Evolutionary conservation across 2,113 vertebrate species (phyloP), one percentile per base, ranked within the genome.

Genomic region (Emberiza fucata): DNA sequence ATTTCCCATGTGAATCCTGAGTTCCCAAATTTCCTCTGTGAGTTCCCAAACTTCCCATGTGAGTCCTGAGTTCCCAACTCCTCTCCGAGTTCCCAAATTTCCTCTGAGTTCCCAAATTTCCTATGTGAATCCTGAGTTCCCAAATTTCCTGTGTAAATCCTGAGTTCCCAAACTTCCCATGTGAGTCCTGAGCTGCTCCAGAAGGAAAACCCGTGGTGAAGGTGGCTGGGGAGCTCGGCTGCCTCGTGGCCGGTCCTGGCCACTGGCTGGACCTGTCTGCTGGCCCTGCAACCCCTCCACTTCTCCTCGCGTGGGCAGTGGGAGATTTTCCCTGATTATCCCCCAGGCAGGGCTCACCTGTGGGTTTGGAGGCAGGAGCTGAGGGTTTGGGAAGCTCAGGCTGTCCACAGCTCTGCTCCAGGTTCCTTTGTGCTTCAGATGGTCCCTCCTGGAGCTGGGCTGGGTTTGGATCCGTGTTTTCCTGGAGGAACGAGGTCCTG

Each of bases 281-380:
- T 35, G 56, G 15, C 4, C 8, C n/a, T 56, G 57, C 8, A 11
- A 1, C 23, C 15, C 1, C 22, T 11, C 11, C 24, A 0, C 40
- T 21, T 27, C 53, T 47, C 45, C 73, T 20, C 2, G 1, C 5
- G 73, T 16, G 65, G 60, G 59, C 53, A 37, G 59, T 4, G 56
- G 68, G n/a, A 59, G 53, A 11, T 59, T 24, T 17, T 15, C 53
- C 39, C 73, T 3, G 39, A 12, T 59, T 5, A 1, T 11, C 69
- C 11, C 25, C 4, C 35, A 3, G 40, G 0, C 22, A 5, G 5
- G 28, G 64, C 14, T 42, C 40, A 2, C 1, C 0, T 0, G 31
- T 8, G 78, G 37, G 14, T 47, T 19, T 5, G 23, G 35, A 14
- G 15, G 4, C 37, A 4, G 80, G 75, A 76, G 1, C 1, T 4